Evolutionary conservation across 2,797 vertebrate genomes (phyloP), one percentile per base, ranked within the genome.

Genomic region (Percopsis omiscomaycus): DNA sequence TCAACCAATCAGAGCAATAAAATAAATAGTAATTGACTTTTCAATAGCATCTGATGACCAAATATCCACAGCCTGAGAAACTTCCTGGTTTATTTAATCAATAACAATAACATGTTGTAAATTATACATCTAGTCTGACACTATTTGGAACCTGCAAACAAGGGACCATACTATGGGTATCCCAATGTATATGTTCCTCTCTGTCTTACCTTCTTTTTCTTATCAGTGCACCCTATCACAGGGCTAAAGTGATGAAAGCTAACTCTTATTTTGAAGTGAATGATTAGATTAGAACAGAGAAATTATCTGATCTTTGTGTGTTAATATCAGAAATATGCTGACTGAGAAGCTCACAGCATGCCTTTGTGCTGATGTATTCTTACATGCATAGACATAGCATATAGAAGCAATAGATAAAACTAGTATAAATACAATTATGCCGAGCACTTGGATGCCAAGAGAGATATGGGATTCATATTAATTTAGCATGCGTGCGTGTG

Each of bases 41-140:
- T 22, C 22, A 22, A 22, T 22, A 22, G 22, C 1, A 22, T 22
- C 22, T 22, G 22, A 22, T 22, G 22, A 42, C 37, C 9, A 42
- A 42, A 42, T 42, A 42, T 42, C 37, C 8, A 42, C 37, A 8
- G 9, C 37, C 37, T 42, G 37, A 42, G 37, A 42, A 42, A 10
- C 6, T 42, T 42, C 9, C 66, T 81, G 77, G 81, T 75, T 77
- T 65, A 75, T 79, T 84, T 79, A 75, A 81, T 82, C 69, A 81
- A 73, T 22, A 22, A 22, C 22, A 22, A 22, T 22, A 22, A 22
- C 22, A 22, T 60, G 71, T 50, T 66, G 76, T 87, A 80, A 88
- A 88, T 90, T 85, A 89, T 88, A 78, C 80, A 88, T 82, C 73
- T 78, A 70, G 15, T 84, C 69, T 78, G 63, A 77, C 51, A 83